Evolutionary conservation across 2,888 invertebrate genomes (phyloP), one percentile per base, ranked within the genome.

Genomic region (Pimpla rufipes): DNA sequence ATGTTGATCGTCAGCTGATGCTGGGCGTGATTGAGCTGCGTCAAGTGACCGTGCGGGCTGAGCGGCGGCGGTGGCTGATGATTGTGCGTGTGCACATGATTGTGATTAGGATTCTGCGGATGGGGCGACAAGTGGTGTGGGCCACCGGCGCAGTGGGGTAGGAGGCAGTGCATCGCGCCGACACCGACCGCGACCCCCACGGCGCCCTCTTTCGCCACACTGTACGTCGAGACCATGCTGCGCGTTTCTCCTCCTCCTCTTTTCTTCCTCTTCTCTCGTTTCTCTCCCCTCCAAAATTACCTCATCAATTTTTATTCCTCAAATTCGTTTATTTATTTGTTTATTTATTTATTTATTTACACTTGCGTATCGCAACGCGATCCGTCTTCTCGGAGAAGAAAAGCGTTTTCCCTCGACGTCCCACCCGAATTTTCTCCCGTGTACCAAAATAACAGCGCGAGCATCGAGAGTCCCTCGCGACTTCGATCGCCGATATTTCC

Each of bases 191-290:
- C 90, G 76, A 92, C 91, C 85, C 91, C 91, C 84, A 92, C 90
- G 77, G 91, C 88, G 88, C 91, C 91, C 87, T 92, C 92, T 89
- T 92, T 92, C 79, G 89, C 89, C 85, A 92, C 89, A 86, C 91
- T 91, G 87, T 91, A 92, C 85, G 92, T 88, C 86, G 92, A 92
- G 86, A 92, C 92, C 92, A 92, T 92, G 83, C 81, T 87, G 81
- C 74, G 71, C 80, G 57, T 42, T 13, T 59, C 76, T 66, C 57
- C 4, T 67, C 16, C 59, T 64, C 55, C n/a, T 18, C 1, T 42
- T 59, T 57, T 45, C 55, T 57, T 23, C 5, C 23, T 55, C 16
- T 75, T 50, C 29, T n/a, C 55, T 73, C 23, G 52, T 64, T 45
- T 40, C 37, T 50, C 3, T 50, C 37, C 6, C 35, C 37, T 16